Base-by-base conservation (phyloP, 1,140 invertebrate genomes). In the Lucilia cuprina region DNA sequence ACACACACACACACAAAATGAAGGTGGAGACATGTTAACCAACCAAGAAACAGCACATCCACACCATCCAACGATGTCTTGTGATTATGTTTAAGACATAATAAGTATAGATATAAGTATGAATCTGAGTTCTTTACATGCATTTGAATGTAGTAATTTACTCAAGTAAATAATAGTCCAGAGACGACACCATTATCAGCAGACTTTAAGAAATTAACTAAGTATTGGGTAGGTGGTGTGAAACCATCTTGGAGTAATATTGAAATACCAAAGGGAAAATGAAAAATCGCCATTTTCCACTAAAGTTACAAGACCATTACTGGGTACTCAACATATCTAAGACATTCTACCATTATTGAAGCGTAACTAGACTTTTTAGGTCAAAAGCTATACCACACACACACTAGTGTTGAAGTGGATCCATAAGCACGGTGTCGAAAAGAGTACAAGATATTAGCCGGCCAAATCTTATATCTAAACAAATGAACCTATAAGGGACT, bases 21-120 rank as follows among this genome's bases (percentile, higher is more conserved):
- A 80, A 80, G 77, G 77, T 80, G 77, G 77, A 80, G 77, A 80
- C 77, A 80, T 80, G 41, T 80, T 19, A 49, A 49, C 77, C 77
- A 80, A 50, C 77, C 77, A 70, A 70, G n/a, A 70, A 70, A 70
- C 65, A 70, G 65, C 65, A 70, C 21, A 19, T 70, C n/a, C 65
- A 70, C 19, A 70, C 19, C 19, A n/a, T 60, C 55, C 55, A 60
- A 17, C 55, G 2, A 60, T n/a, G 55, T 60, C 55, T 60, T 60
- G 5, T 70, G 65, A 70, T 70, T 21, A 21, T 21, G 65, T 7
- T 25, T 17, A 70, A 25, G 10, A 21, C 21, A 19, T 10, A 70
- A 21, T 10, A 21, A 2, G 7, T 60, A n/a, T 60, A 14, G 13
- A 5, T 2, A 8, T 12, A 13, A 7, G 55, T 60, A n/a, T 60